phyloP scores from a whole-genome alignment of 2,113 vertebrate species.

The Melanerpes formicivorus region DNA sequence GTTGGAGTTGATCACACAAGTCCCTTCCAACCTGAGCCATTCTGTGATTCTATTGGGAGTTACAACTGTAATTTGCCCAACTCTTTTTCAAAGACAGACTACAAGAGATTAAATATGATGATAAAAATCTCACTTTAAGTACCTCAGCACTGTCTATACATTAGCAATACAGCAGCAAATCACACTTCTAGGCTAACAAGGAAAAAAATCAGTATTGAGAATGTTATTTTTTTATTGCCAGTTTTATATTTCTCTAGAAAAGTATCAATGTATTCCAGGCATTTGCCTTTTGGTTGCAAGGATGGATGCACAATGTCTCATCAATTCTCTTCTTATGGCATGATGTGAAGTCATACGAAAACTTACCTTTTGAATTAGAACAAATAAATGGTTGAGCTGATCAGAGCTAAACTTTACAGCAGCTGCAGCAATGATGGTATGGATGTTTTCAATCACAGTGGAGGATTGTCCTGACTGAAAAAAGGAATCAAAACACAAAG shows the following conservation, averaged over 20 bases:
- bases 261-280: neutral
- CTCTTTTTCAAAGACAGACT: neutral
- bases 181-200: neutral
- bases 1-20: too few relatives aligned
- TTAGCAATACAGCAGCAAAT: neutral
- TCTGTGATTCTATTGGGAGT: neutral
- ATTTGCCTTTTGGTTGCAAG: neutral
- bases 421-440: conserved; percentile 96
- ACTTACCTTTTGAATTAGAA: conserved; percentile 95
- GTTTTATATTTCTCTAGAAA: neutral
- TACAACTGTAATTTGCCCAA: neutral
- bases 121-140: neutral
- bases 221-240: neutral
- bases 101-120: neutral
- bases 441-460: conserved; percentile 98
- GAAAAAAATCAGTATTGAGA: neutral
- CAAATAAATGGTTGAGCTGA: conserved; percentile 96
- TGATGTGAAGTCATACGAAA: neutral
- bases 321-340: neutral
- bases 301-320: neutral
- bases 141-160: neutral
- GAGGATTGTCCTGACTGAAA: conserved; percentile 94
- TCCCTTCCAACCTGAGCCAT: too few relatives aligned
- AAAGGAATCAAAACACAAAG: neutral
- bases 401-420: conserved; percentile 97